phyloP scores from a whole-genome alignment of 2,113 vertebrate genomes.

The Dipodomys stephensi region DNA sequence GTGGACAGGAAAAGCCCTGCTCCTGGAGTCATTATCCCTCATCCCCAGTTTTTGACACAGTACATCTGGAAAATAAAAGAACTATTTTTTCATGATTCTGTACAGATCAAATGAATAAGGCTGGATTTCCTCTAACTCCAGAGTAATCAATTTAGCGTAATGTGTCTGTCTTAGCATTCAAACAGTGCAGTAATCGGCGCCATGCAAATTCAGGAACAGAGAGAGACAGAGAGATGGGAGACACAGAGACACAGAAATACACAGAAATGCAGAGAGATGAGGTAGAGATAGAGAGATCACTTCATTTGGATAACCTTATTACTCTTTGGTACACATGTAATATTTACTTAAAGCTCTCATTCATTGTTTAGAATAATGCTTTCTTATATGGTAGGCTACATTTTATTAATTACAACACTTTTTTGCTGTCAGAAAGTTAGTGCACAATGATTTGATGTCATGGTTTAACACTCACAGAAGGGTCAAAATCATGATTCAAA shows the following conservation, averaged over 20 bases:
- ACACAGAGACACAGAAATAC: not conserved
- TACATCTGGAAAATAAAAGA: not conserved
- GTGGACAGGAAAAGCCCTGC: not conserved
- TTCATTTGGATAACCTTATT: slow-evolving; percentile 43
- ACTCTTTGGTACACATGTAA: not conserved
- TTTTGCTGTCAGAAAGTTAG: not conserved
- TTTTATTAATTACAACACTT: slow-evolving; percentile 1
- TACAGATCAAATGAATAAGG: not conserved
- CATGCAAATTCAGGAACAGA: slow-evolving; percentile 49
- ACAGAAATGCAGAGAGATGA: not conserved
- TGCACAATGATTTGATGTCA: not conserved
- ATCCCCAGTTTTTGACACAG: not conserved
- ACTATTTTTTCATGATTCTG: not conserved
- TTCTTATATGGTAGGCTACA: not conserved
- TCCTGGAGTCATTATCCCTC: not conserved
- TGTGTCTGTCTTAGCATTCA: slow-evolving; percentile 54
- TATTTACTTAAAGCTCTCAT: not conserved
- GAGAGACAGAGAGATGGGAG: slow-evolving; percentile 2
- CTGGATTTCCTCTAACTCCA: not conserved
- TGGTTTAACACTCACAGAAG: not conserved
- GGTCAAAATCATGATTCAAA: not conserved
- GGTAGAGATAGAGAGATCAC: slow-evolving; percentile 1
- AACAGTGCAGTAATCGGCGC: not conserved
- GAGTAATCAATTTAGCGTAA: slow-evolving; percentile 57
- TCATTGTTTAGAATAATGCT: not conserved